Conservation (phyloP, 2,888 invertebrate genomes). For the Hartigia nigra region DNA sequence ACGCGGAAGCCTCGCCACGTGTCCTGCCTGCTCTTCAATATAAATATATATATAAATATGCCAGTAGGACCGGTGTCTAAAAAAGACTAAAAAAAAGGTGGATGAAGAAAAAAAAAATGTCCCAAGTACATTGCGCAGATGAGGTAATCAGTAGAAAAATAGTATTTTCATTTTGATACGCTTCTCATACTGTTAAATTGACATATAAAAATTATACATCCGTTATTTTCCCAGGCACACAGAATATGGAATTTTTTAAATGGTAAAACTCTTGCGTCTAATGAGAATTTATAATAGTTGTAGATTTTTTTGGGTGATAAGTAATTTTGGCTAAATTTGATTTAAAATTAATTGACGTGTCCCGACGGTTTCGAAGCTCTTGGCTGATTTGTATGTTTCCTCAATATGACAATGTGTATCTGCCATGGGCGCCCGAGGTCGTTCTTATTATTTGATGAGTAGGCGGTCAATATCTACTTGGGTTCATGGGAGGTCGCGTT, state of each 20-base stretch:
- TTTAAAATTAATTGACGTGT: neutral
- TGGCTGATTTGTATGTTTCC: neutral
- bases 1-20: neutral
- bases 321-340: neutral
- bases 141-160: neutral
- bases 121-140: neutral
- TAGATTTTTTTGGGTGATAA: too few relatives aligned
- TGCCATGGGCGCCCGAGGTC: neutral
- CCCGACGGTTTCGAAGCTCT: neutral
- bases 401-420: slow-evolving; percentile 7
- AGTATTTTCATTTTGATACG: neutral
- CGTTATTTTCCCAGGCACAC: too few relatives aligned
- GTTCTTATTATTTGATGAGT: slow-evolving; percentile 33
- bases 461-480: slow-evolving; percentile 38
- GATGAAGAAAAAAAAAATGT: neutral
- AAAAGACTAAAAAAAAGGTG: neutral
- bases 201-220: neutral
- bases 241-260: too few relatives aligned
- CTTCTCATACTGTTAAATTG: neutral
- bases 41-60: neutral
- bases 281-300: neutral
- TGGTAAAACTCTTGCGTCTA: too few relatives aligned
- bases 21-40: neutral
- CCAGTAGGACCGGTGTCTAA: neutral
- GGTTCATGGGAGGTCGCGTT: slow-evolving; percentile 37